Base-by-base conservation (phyloP, 2,888 invertebrate species). In the Morpho deidamia region DNA sequence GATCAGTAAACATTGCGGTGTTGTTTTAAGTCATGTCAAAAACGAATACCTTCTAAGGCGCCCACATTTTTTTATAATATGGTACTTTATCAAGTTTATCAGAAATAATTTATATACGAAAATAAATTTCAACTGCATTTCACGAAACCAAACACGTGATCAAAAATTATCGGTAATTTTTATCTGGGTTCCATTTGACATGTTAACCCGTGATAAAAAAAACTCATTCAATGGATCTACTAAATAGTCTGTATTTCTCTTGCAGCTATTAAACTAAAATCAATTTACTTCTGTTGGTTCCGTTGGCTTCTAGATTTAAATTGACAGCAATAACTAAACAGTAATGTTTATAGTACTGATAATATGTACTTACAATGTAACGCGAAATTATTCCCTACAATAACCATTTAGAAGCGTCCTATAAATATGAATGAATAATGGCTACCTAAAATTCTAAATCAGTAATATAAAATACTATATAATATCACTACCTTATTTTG, bases 161-260 rank as follows among this genome's bases (percentile, higher is more conserved):
- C 61, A 63, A 51, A 57, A 61, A 48, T 63, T 66, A 75, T 72
- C 73, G 65, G 71, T 59, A 65, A 67, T 68, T 66, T 74, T 81
- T 84, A 86, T 85, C 84, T 66, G 61, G 73, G 69, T 64, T 69
- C 68, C 66, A 72, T 72, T 79, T 86, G 83, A 88, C 87, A 80
- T 78, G 82, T 81, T 83, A 86, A 88, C 85, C 84, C 65, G 66
- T 64, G 86, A 85, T 84, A 87, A 86, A 77, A 74, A 53, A 59
- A 53, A 53, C 39, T 56, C 35, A 44, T 39, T 32, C 10, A 39
- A 37, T n/a, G n/a, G n/a, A n/a, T 37, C 8, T 8, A 37, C 8
- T 37, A 10, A 37, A 37, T 23, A 23, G 23, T 23, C 23, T 23
- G 23, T 23, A 23, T 23, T 8, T 37, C 35, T 10, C 35, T 37